Base-by-base conservation (phyloP, 2,888 invertebrate genomes). In the Epiblema foenella region DNA sequence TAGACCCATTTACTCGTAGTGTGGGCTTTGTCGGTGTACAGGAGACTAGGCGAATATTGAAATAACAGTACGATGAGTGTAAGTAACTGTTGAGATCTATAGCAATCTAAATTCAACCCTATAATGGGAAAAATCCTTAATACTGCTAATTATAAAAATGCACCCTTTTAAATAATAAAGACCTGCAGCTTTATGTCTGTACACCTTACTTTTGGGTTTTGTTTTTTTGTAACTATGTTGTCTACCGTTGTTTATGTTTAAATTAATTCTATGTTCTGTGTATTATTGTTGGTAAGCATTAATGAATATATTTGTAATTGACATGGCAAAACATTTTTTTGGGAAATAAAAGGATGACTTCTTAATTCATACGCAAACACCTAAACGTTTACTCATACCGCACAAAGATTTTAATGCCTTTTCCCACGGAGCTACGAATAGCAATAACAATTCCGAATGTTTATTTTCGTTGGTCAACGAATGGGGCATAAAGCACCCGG, bases 401-500 rank as follows among this genome's bases (percentile, higher is more conserved):
- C 37, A 62, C 54, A 54, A 59, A 46, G 18, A 24, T 56, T 52
- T 54, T 20, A 52, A 58, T 56, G 37, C 4, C 18, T 54, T 49
- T 69, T 66, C 71, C 67, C 71, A 71, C 67, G 54, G 54, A 59
- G 52, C 57, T 65, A 17, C 29, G 51, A 33, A 49, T 24, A 49
- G 65, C 59, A 66, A 66, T 71, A 65, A 67, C 56, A 62, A 49
- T 67, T 54, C 20, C 29, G 67, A 67, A 71, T 71, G 67, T 71
- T 73, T 73, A 69, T 73, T 73, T 70, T 70, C 69, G 70, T 59
- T 66, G 67, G 72, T 67, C 73, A 68, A 59, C 52, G 59, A 52
- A 64, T 62, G 71, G 72, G 64, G 60, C 33, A 60, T 62, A 29
- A 64, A 54, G 62, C 63, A 59, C 74, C 72, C 62, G 29, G 59